Evolutionary conservation across 1,140 invertebrate species (phyloP).

Genomic region (Zaprionus capensis): DNA sequence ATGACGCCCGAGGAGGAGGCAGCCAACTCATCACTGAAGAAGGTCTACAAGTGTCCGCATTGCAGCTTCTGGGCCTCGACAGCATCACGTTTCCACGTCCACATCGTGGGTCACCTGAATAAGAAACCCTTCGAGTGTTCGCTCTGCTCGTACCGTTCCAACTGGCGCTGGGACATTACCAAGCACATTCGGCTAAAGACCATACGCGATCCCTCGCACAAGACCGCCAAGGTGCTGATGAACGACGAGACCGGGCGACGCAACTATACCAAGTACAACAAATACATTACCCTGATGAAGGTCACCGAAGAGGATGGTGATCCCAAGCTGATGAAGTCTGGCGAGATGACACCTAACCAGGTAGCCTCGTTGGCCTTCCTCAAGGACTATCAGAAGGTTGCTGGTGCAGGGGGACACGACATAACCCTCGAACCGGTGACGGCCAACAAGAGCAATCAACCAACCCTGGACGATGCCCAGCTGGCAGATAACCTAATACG

Average conservation of each 20-base stretch:
- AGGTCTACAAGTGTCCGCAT: slow-evolving; percentile 95
- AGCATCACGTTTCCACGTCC: slow-evolving; percentile 96
- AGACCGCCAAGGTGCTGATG: slow-evolving; percentile 92
- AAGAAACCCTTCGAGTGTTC: slow-evolving; percentile 98
- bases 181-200: slow-evolving; percentile 97
- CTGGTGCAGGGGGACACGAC: slow-evolving; percentile 56
- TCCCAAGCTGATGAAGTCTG: slow-evolving; percentile 84
- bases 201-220: slow-evolving; percentile 91
- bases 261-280: slow-evolving; percentile 97
- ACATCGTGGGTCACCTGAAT: slow-evolving; percentile 96
- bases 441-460: slow-evolving; percentile 35
- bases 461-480: slow-evolving; percentile 63
- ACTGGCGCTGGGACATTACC: slow-evolving; percentile 98
- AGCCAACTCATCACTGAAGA: slow-evolving; percentile 85
- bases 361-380: slow-evolving; percentile 81
- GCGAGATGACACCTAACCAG: slow-evolving; percentile 84
- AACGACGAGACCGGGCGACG: slow-evolving; percentile 95
- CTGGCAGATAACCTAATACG: slow-evolving; percentile 72
- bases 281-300: slow-evolving; percentile 91
- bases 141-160: slow-evolving; percentile 95
- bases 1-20: slow-evolving; percentile 83
- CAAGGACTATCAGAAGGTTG: slow-evolving; percentile 73
- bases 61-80: slow-evolving; percentile 95
- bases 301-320: slow-evolving; percentile 84
- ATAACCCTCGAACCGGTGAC: slow-evolving; percentile 74